Evolutionary conservation across 2,797 vertebrate species (phyloP).

Genomic region (Distichodus sexfasciatus): DNA sequence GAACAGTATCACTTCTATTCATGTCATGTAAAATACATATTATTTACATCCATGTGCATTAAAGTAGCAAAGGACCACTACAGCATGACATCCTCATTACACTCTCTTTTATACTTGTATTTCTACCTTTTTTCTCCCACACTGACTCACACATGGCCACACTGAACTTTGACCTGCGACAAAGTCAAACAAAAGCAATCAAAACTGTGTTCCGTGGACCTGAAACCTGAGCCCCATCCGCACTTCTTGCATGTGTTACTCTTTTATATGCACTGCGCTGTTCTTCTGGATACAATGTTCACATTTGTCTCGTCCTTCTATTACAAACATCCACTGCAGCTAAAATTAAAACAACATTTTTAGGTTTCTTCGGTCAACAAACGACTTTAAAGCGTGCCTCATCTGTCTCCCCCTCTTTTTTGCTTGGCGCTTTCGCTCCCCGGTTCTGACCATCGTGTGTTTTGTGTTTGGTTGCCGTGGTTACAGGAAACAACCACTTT

Average conservation of each 20-base stretch:
- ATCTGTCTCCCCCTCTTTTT: background rate
- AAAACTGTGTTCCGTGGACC: background rate
- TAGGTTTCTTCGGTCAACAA: background rate
- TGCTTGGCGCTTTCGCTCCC: background rate
- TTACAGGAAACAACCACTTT: constrained; percentile 44
- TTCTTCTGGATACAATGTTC: background rate
- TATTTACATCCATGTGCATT: no score
- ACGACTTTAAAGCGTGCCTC: background rate
- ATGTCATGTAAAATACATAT: no score
- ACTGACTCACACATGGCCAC: background rate
- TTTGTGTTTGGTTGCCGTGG: constrained; percentile 30
- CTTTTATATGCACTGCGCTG: background rate
- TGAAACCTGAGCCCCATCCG: background rate
- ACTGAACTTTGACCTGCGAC: no score
- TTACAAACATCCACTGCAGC: background rate
- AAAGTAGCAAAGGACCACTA: no score
- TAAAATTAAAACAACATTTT: constrained; percentile 9
- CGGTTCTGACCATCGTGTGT: background rate
- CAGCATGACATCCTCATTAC: constrained; percentile 14
- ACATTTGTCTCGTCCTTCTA: no score
- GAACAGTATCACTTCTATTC: no score
- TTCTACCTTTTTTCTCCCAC: background rate
- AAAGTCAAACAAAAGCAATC: constrained; percentile 26
- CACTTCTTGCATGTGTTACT: background rate
- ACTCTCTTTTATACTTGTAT: no score